Base-by-base conservation (phyloP, 2,113 vertebrate species). In the Heterotis niloticus region DNA sequence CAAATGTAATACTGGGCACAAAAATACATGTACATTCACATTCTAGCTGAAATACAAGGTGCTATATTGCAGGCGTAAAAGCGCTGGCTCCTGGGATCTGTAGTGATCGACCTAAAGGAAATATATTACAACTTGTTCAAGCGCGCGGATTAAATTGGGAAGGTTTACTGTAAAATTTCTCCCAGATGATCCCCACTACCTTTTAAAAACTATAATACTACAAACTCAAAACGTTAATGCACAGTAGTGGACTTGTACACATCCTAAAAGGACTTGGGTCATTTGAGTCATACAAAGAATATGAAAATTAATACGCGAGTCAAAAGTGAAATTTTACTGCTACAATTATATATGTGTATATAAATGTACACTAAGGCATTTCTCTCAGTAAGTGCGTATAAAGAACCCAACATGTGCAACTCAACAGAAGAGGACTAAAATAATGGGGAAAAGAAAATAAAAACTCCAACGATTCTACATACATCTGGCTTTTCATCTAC, bases 121-220 rank as follows among this genome's bases (percentile, higher is more conserved):
- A 92, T 88, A 91, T 87, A 83, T 88, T 89, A 91, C 88, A 91
- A 87, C 87, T 85, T 66, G 76, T 81, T 83, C 17, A 79, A 86
- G 78, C 82, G 75, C 82, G 81, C 23, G 59, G 82, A 83, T 77
- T 80, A 79, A 82, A 78, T 44, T 75, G 23, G 4, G 81, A 69
- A 76, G 70, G 59, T 80, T 70, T 67, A 56, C 44, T 77, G 75
- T 75, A 65, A 74, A 13, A 34, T 9, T 52, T 65, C 11, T 59
- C 74, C 57, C 65, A 52, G 54, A 10, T 44, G 73, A 69, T 23
- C 20, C 60, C 29, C 56, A 29, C 13, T 56, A 78, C 20, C 29
- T 51, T 80, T 60, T 67, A 78, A 69, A 26, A 34, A 71, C 20
- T 13, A 62, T 51, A 34, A 69, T 20, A 20, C 67, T 67, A 28